Conservation (phyloP, 2,797 vertebrate genomes). For the Acomys russatus region DNA sequence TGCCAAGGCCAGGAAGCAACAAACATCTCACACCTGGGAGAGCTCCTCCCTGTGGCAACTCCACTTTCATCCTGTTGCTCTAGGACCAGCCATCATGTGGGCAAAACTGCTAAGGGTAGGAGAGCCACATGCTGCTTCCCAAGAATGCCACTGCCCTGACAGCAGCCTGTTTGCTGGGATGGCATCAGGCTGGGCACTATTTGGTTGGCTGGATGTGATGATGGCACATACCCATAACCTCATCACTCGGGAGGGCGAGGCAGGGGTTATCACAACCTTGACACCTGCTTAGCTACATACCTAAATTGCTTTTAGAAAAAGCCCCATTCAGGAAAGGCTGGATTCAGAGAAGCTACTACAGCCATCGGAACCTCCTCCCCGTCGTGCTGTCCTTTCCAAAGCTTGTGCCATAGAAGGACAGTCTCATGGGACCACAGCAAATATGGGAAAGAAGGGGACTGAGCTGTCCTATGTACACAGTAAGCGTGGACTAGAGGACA, state of each 20-base stretch:
- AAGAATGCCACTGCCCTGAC: background rate
- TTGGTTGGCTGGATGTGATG: background rate
- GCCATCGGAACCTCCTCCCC: background rate
- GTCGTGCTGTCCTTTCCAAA: background rate
- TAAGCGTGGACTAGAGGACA: background rate
- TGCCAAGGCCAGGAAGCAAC: accelerated
- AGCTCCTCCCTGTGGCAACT: background rate
- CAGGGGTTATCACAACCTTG: background rate
- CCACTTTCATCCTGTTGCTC: background rate
- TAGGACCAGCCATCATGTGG: background rate
- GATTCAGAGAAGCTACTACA: background rate
- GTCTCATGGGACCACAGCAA: background rate
- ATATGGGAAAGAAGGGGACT: background rate
- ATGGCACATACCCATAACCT: background rate
- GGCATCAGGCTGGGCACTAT: background rate
- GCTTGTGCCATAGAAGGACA: background rate
- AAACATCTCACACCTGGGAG: background rate
- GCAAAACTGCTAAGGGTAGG: background rate
- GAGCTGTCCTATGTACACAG: background rate
- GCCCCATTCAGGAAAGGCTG: background rate
- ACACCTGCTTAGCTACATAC: background rate
- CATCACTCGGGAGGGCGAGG: too few species aligned
- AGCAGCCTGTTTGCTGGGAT: background rate
- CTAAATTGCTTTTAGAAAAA: background rate
- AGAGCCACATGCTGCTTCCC: background rate